Conservation (phyloP, 2,113 vertebrate genomes). For the Cnemophilus loriae region DNA sequence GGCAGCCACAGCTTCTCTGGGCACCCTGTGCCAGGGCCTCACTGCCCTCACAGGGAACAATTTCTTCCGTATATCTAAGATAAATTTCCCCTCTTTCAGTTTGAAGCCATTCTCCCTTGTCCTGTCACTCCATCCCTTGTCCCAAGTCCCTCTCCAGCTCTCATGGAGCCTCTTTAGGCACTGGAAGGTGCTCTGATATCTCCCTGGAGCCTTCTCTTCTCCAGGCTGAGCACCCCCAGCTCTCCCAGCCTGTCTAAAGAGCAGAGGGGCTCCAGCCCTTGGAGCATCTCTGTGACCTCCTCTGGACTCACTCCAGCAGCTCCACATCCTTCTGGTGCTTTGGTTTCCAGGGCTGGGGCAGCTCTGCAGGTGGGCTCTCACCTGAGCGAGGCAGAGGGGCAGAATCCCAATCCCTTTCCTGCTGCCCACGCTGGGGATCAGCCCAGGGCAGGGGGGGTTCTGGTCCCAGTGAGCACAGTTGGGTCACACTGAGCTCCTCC, state of each 20-base stretch:
- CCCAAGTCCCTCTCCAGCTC: neutral
- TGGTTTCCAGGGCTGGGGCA: neutral
- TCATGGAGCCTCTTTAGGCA: neutral
- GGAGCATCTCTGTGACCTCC: neutral
- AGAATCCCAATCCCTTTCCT: neutral
- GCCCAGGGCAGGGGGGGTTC: neutral
- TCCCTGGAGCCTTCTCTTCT: neutral
- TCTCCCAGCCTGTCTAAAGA: neutral
- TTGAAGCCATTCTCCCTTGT: neutral
- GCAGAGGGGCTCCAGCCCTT: rapidly evolving
- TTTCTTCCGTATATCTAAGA: neutral
- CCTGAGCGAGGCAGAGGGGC: neutral
- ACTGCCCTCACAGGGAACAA: rapidly evolving
- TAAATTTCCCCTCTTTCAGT: neutral
- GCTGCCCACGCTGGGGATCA: neutral
- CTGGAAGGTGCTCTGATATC: rapidly evolving
- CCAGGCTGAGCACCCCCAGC: neutral
- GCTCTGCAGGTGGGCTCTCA: neutral
- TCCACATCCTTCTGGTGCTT: neutral
- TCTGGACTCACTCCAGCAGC: neutral
- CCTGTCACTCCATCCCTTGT: neutral
- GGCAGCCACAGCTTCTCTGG: neutral
- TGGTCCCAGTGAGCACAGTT: rapidly evolving
- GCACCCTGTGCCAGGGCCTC: neutral
- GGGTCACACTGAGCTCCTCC: neutral